Base-by-base conservation (phyloP, 2,797 vertebrate genomes). In the Chrysocyon brachyurus region DNA sequence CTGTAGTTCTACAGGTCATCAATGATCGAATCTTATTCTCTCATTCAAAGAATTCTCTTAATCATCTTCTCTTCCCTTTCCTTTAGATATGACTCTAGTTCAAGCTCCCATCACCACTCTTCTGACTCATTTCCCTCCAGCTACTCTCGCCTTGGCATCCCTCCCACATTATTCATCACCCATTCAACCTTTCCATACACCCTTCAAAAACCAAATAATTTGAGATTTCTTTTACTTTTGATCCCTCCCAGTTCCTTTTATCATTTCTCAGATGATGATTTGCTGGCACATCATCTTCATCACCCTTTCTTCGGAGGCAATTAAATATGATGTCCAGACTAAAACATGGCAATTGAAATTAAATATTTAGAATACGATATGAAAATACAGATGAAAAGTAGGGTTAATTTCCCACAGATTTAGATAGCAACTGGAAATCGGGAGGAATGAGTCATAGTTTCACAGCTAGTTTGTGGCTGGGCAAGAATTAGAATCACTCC, bases 311-410 rank as follows among this genome's bases (percentile, higher is more conserved):
- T 9, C 57, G 6, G 22, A 92, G 46, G 61, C 28, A 88, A 92
- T 36, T 24, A 88, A 66, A 57, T 70, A 70, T 12, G 49, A 61
- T 82, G 73, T 52, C 54, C 73, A 77, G 28, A 89, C 40, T 68
- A 88, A 93, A 92, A 73, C 26, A n/a, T 5, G 31, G 56, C 49
- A 46, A 70, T 61, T 57, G 75, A 95, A 92, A 93, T 56, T 57
- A 93, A 94, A 82, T 90, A 52, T 46, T 90, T 73, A 21, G 63
- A 95, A 68, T 52, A 59, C 28, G 54, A 87, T 52, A 59, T 10
- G 24, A 97, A 96, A 96, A 83, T 57, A 81, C 2, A 93, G 72
- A 70, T 28, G 33, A 94, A 63, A 94, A 75, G 21, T 59, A 63
- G 40, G 68, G 66, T 49, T 59, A 84, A 79, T 73, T 78, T 75